These are phyloP conservation scores for Bombus confusus DNA, from an alignment of 1,140 invertebrate species.

Conservation along the genomic window DNA sequence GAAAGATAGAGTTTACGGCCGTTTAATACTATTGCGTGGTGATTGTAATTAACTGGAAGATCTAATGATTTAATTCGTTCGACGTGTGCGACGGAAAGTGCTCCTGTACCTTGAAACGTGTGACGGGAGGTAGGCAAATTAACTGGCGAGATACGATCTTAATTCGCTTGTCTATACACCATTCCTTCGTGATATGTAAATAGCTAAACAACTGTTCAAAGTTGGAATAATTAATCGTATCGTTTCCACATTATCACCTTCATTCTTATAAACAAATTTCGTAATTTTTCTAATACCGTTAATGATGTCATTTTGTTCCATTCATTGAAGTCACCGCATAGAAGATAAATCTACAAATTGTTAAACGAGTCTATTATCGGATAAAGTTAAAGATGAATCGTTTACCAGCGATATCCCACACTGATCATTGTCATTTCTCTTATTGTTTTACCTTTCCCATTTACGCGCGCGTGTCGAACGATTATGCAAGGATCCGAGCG, in stretches of 20 bases:
- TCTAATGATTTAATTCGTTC: slow-evolving; percentile 1
- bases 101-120: neutral
- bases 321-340: neutral
- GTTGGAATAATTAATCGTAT: slow-evolving; percentile 29
- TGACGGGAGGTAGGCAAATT: slow-evolving; percentile 29
- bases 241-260: neutral
- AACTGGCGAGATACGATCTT: slow-evolving; percentile 29
- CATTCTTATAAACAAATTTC: neutral
- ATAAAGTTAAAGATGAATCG: neutral
- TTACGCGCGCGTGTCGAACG: neutral
- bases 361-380: too few relatives aligned
- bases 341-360: neutral
- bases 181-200: neutral
- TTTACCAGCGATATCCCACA: neutral
- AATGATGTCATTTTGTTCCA: neutral
- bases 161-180: neutral
- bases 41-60: slow-evolving; percentile 1
- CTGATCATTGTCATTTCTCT: neutral
- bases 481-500: slow-evolving; percentile 12
- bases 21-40: too few relatives aligned
- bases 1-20: neutral
- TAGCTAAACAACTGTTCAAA: neutral
- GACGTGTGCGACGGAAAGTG: slow-evolving; percentile 9
- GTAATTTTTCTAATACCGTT: too few relatives aligned
- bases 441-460: neutral